Evolutionary conservation across 2,113 vertebrate species (phyloP).

Genomic region (Nipponia nippon): DNA sequence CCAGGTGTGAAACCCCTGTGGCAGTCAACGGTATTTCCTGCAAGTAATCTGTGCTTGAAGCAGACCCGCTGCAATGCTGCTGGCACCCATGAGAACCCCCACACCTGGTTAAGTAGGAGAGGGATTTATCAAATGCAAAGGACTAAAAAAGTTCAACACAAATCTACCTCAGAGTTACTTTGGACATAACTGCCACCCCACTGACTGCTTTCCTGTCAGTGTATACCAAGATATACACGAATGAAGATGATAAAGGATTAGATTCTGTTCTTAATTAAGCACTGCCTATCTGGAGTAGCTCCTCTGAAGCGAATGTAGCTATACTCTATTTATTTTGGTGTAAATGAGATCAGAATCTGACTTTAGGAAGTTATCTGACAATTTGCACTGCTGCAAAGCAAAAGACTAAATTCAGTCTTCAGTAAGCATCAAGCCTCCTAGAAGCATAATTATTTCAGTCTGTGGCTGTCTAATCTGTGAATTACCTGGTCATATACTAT

Average conservation of each 20-base stretch:
- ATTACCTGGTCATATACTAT: not conserved
- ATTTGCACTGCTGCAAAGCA: not conserved
- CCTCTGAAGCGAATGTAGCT: not conserved
- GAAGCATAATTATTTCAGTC: not conserved
- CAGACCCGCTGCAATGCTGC: not conserved
- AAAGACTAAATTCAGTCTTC: not conserved
- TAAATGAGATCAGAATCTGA: not conserved
- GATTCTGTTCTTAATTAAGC: not conserved
- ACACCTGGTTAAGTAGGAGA: not conserved
- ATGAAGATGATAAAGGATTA: not conserved
- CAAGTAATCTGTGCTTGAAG: not conserved
- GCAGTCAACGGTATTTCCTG: not conserved
- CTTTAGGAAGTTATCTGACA: not conserved
- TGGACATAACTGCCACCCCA: not conserved
- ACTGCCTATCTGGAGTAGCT: not conserved
- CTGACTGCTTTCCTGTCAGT: not conserved
- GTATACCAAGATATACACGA: not conserved
- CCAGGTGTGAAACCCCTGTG: not conserved
- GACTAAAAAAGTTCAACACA: not conserved
- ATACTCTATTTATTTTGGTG: not conserved
- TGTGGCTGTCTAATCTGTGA: not conserved
- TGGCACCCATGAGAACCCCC: not conserved
- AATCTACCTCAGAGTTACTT: not conserved
- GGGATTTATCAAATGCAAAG: not conserved
- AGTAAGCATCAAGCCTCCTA: not conserved